Evolutionary conservation across 2,888 invertebrate species (phyloP).

Genomic region (Oxytorus armatus): DNA sequence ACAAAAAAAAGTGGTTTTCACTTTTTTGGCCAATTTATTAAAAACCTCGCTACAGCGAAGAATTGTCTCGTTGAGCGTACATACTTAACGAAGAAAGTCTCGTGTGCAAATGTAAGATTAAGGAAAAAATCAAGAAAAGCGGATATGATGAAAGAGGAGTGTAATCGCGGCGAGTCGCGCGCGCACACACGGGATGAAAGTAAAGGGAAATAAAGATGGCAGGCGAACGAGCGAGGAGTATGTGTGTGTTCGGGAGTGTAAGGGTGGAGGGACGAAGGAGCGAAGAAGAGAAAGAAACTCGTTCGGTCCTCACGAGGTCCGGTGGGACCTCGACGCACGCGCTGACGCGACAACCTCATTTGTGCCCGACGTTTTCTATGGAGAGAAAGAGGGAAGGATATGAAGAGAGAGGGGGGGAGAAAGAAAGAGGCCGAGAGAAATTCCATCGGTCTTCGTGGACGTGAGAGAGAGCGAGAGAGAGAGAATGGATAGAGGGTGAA

Average conservation of each 20-base stretch:
- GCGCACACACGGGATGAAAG: constrained; percentile 51
- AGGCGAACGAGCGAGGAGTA: constrained; percentile 15
- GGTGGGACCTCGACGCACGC: constrained; percentile 74
- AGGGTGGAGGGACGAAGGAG: constrained; percentile 20
- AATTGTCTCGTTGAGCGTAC: too few species aligned
- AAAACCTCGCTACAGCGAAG: too few species aligned
- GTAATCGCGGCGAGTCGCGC: constrained; percentile 46
- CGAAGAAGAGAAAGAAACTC: constrained; percentile 68
- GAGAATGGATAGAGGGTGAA: constrained; percentile 52
- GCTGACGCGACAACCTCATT: constrained; percentile 83
- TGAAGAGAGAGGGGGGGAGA: too few species aligned
- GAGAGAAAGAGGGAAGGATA: constrained; percentile 62
- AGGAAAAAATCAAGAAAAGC: constrained; percentile 69
- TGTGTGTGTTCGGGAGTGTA: constrained; percentile 19
- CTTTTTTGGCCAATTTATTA: too few species aligned
- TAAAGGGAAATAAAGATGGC: constrained; percentile 61
- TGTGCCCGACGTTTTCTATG: constrained; percentile 81
- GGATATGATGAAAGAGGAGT: constrained; percentile 46
- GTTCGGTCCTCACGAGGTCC: constrained; percentile 64
- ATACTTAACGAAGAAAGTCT: too few species aligned
- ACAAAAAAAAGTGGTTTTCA: too few species aligned
- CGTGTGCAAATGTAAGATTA: too few species aligned
- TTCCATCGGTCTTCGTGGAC: constrained; percentile 56
- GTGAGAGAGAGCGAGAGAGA: too few species aligned
- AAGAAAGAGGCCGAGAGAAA: constrained; percentile 53